Percentiles rank a stretch among this genome's conserved stretches.
phyloP scores from a whole-genome alignment of 1,140 invertebrate genomes.

The Nephotettix cincticeps region DNA sequence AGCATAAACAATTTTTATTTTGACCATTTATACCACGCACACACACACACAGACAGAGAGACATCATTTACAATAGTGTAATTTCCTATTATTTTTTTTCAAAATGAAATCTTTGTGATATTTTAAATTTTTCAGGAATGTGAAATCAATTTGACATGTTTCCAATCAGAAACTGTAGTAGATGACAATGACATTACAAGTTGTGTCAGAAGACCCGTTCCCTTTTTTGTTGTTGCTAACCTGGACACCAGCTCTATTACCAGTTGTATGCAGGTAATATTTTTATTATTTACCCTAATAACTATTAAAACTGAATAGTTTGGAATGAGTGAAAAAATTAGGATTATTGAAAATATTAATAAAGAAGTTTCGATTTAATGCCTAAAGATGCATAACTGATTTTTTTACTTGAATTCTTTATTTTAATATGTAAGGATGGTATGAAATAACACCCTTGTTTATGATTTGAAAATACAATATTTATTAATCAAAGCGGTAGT shows the following conservation, averaged over 20 bases:
- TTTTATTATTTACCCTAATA: conserved; percentile 21
- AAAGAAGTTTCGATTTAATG: too few relatives aligned
- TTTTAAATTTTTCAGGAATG: conserved; percentile 21
- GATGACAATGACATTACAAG: conserved; percentile 30
- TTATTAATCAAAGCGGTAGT: too few relatives aligned
- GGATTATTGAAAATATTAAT: too few relatives aligned
- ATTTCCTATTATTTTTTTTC: conserved; percentile 23
- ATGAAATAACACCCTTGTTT: too few relatives aligned
- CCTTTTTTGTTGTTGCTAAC: background rate
- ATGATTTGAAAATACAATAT: too few relatives aligned
- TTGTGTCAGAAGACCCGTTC: conserved; percentile 13
- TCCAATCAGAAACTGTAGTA: conserved; percentile 1
- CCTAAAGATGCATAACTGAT: too few relatives aligned
- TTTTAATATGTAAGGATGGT: too few relatives aligned
- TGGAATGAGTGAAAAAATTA: background rate
- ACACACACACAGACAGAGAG: too few relatives aligned
- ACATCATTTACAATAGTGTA: too few relatives aligned
- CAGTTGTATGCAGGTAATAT: conserved; percentile 38
- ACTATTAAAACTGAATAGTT: conserved; percentile 14
- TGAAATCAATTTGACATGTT: conserved; percentile 26
- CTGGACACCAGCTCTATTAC: background rate
- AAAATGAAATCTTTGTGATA: conserved; percentile 28
- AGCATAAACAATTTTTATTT: too few relatives aligned
- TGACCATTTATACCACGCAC: too few relatives aligned
- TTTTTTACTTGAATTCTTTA: too few relatives aligned